Conservation (phyloP, 2,797 vertebrate genomes). For the Tadarida brasiliensis region DNA sequence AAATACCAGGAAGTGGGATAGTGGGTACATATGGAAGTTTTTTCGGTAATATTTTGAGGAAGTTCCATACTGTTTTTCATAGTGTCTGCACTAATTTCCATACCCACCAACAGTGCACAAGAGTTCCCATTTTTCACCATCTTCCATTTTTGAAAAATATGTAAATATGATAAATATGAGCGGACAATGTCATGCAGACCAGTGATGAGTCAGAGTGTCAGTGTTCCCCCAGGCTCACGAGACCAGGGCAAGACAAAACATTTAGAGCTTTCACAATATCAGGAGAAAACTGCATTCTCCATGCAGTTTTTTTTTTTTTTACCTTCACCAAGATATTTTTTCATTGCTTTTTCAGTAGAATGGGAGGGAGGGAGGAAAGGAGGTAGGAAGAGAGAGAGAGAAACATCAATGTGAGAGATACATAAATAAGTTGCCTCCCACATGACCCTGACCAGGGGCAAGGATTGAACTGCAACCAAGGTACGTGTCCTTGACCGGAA, state of each 20-base stretch:
- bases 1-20: background rate
- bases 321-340: no score
- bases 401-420: no score
- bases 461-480: no score
- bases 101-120: background rate
- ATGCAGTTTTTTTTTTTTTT: background rate
- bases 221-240: no score
- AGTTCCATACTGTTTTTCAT: background rate
- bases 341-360: no score
- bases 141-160: background rate
- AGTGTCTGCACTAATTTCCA: background rate
- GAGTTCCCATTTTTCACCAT: background rate
- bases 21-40: background rate
- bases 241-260: background rate
- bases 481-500: no score
- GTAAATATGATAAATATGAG: no score
- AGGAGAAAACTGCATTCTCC: background rate
- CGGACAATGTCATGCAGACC: background rate
- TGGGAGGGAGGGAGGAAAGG: no score
- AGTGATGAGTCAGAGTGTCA: no score
- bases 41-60: background rate
- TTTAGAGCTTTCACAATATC: background rate
- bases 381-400: no score
- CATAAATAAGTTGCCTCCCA: no score
- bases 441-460: no score